Conservation (phyloP, 2,113 vertebrate species). For the Tragulus kanchil region DNA sequence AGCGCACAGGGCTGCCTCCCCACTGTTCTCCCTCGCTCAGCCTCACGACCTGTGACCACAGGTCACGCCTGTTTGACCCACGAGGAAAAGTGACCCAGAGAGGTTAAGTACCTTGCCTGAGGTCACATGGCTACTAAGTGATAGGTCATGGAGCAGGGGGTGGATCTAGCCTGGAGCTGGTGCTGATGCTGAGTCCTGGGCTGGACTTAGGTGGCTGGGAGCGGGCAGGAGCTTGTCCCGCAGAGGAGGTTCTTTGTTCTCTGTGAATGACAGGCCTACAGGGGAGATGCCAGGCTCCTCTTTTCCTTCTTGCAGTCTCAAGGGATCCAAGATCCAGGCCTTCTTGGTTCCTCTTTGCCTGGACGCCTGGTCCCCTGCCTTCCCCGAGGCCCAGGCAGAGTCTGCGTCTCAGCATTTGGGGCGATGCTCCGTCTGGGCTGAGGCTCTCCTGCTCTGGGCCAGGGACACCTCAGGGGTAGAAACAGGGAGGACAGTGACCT, state of each 20-base stretch:
- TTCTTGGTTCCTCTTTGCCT: not conserved
- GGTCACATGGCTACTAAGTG: not conserved
- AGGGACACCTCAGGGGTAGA: not conserved
- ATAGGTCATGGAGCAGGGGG: not conserved
- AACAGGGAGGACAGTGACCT: not conserved
- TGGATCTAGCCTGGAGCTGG: not conserved
- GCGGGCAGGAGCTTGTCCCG: accelerated
- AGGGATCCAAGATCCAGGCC: not conserved
- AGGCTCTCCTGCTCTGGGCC: not conserved
- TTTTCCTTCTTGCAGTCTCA: not conserved
- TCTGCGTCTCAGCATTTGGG: not conserved
- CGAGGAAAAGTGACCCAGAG: not conserved
- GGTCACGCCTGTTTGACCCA: not conserved
- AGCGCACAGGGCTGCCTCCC: not conserved
- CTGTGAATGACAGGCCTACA: not conserved
- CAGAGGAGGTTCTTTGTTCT: not conserved
- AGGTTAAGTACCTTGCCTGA: not conserved
- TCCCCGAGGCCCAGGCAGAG: not conserved
- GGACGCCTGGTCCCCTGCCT: not conserved
- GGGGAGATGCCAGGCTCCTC: not conserved
- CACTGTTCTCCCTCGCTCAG: not conserved
- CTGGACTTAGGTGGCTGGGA: not conserved
- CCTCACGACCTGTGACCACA: not conserved
- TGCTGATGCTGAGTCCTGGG: not conserved
- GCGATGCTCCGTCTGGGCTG: not conserved